phyloP scores from a whole-genome alignment of 2,888 invertebrate species.

The Argyra leucocephala region DNA sequence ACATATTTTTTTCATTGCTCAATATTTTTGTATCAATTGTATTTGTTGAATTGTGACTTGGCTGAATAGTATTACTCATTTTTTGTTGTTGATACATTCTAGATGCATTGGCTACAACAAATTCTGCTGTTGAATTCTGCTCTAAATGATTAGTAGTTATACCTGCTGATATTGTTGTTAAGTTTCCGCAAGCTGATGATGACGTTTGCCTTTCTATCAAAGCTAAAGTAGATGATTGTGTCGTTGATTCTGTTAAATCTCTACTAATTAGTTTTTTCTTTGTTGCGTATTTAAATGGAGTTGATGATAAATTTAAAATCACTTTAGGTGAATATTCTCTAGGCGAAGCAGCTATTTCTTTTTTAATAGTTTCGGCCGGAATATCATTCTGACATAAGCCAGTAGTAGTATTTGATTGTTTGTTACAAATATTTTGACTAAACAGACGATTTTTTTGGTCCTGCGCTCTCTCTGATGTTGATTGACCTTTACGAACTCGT shows the following conservation, averaged over 20 bases:
- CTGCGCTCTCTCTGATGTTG: constrained; percentile 59
- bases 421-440: constrained; percentile 25
- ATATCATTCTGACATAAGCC: not conserved
- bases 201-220: not conserved
- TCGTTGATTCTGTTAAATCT: constrained; percentile 14
- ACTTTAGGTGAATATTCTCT: constrained; percentile 31
- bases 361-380: not conserved
- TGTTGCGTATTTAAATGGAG: constrained; percentile 28
- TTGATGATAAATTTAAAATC: constrained; percentile 31
- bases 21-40: constrained; percentile 15
- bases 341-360: constrained; percentile 19
- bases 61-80: constrained; percentile 16
- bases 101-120: constrained; percentile 17
- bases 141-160: not conserved
- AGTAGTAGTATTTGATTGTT: not conserved
- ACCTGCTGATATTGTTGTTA: not conserved
- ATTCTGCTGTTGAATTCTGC: not conserved
- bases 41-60: constrained; percentile 20
- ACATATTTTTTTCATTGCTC: constrained; percentile 28
- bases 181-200: not conserved
- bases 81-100: constrained; percentile 1
- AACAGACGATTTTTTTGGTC: constrained; percentile 53
- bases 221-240: not conserved
- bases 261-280: constrained; percentile 23
- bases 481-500: constrained; percentile 59